Evolutionary conservation across 2,797 vertebrate species (phyloP).

Genomic region (Gymnoscopelus braueri): DNA sequence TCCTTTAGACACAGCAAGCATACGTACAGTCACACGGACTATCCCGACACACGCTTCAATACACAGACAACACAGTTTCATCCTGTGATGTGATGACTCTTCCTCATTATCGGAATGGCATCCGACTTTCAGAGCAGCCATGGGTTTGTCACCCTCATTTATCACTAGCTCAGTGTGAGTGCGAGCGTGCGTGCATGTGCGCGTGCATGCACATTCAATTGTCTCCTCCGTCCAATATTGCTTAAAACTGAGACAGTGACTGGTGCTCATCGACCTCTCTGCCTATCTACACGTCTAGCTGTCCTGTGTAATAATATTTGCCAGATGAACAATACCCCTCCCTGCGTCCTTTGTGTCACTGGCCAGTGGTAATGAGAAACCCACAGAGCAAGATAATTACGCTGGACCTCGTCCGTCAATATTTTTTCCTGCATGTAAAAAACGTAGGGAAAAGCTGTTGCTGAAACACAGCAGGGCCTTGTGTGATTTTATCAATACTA

Average conservation of each 20-base stretch:
- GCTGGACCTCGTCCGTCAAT: conserved; percentile 38
- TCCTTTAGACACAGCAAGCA: conserved; percentile 32
- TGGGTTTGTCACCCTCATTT: conserved; percentile 50
- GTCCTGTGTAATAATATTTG: conserved; percentile 65
- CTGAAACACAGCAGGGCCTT: conserved; percentile 13
- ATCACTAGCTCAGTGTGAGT: conserved; percentile 46
- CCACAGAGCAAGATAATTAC: conserved; percentile 32
- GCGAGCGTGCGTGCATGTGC: background rate
- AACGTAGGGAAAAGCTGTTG: conserved; percentile 5
- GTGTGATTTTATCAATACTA: conserved; percentile 32
- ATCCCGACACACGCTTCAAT: conserved; percentile 16
- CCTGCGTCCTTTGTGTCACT: conserved; percentile 43
- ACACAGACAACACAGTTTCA: conserved; percentile 20
- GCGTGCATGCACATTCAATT: conserved; percentile 6
- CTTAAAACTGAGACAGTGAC: conserved; percentile 49
- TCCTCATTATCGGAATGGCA: conserved; percentile 62
- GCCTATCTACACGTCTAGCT: conserved; percentile 44
- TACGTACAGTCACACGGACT: background rate
- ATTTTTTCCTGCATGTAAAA: conserved; percentile 19
- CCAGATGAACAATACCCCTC: conserved; percentile 66
- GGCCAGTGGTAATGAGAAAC: conserved; percentile 47
- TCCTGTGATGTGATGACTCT: conserved; percentile 25
- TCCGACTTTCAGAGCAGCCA: conserved; percentile 50
- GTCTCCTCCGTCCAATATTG: conserved; percentile 38
- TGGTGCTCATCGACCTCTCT: conserved; percentile 45